Evolutionary conservation across 2,797 vertebrate genomes (phyloP).

Genomic region (Alouatta caraya): DNA sequence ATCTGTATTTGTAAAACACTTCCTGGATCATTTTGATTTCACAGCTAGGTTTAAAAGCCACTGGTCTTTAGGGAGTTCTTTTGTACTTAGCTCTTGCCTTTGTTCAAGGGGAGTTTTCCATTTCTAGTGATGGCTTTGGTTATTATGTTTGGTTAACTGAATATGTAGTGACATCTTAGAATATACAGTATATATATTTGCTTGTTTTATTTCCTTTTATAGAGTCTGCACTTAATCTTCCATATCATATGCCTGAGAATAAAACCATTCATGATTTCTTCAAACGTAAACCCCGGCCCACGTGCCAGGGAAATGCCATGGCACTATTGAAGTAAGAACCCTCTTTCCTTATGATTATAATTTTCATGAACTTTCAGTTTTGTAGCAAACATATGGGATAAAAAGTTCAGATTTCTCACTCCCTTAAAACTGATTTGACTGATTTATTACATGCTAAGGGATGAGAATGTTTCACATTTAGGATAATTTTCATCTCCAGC

Average conservation of each 20-base stretch:
- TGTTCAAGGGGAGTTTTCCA: conserved; percentile 22
- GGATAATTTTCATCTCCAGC: conserved; percentile 30
- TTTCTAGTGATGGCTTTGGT: conserved; percentile 38
- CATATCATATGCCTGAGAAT: conserved; percentile 95
- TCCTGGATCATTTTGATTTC: conserved; percentile 44
- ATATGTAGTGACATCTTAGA: conserved; percentile 32
- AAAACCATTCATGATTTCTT: conserved; percentile 95
- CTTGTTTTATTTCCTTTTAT: conserved; percentile 55
- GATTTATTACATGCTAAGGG: not conserved
- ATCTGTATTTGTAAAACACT: conserved; percentile 7
- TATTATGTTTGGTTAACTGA: conserved; percentile 31
- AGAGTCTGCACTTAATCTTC: conserved; percentile 93
- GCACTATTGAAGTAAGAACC: conserved; percentile 92
- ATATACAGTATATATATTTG: not conserved
- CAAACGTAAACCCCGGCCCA: conserved; percentile 88
- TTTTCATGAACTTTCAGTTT: conserved; percentile 42
- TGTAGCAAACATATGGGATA: not conserved
- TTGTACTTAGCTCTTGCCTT: not conserved
- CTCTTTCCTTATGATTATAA: conserved; percentile 51
- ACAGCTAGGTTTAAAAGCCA: conserved; percentile 28
- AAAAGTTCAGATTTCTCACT: conserved; percentile 6
- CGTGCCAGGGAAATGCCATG: conserved; percentile 90
- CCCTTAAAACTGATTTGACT: not conserved
- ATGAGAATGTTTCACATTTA: conserved; percentile 13
- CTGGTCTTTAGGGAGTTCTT: not conserved